Evolutionary conservation across 2,113 vertebrate genomes (phyloP).

Genomic region (Pantherophis guttatus): DNA sequence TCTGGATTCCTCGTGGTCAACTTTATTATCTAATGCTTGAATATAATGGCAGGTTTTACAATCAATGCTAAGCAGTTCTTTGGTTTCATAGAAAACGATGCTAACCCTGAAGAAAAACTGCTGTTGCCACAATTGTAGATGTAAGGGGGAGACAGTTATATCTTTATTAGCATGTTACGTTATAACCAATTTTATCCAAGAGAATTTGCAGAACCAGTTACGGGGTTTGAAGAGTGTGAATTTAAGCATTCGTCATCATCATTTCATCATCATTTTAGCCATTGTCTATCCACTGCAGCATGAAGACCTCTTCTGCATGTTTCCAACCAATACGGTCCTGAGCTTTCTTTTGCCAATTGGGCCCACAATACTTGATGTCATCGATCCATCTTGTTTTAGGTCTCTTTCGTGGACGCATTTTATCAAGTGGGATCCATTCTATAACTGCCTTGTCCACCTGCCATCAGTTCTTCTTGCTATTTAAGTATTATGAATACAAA

Average conservation of each 20-base stretch:
- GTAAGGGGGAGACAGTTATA: neutral
- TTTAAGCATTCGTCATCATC: neutral
- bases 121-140: neutral
- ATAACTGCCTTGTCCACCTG: neutral
- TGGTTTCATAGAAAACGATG: neutral
- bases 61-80: neutral
- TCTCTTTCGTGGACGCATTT: neutral
- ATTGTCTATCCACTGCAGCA: neutral
- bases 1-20: no score
- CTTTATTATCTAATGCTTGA: neutral
- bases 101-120: no score
- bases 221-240: neutral
- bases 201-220: neutral
- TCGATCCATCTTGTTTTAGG: neutral
- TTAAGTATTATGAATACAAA: neutral
- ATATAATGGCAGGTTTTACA: neutral
- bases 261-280: neutral
- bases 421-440: neutral
- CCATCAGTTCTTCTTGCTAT: neutral
- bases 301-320: neutral
- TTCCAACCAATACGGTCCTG: neutral
- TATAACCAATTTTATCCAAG: neutral
- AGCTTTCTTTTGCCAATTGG: neutral
- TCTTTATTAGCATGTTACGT: neutral
- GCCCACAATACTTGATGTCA: neutral